Conservation (phyloP, 2,797 vertebrate genomes). For the Rousettus madagascariensis region DNA sequence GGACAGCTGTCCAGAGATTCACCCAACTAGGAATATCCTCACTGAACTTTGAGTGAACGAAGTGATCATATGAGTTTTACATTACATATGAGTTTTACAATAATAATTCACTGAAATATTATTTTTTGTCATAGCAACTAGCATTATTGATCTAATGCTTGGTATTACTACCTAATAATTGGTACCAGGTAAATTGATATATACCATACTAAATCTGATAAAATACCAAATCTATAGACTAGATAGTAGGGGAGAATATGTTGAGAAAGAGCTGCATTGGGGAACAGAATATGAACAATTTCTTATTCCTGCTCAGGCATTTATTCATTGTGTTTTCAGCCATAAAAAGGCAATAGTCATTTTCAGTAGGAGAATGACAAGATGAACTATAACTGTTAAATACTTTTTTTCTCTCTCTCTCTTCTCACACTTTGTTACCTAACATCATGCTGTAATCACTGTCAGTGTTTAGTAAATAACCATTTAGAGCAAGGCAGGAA, state of each 20-base stretch:
- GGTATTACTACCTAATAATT: not conserved
- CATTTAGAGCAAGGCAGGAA: not conserved
- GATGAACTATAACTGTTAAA: not conserved
- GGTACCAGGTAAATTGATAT: not conserved
- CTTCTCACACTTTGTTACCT: not conserved
- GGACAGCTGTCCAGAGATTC: not conserved
- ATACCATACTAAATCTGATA: not conserved
- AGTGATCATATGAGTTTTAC: not conserved
- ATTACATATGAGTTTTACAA: too few species aligned
- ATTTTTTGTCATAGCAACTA: not conserved
- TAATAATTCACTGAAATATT: not conserved
- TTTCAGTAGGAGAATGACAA: not conserved
- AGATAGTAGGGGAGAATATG: not conserved
- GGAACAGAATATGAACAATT: not conserved
- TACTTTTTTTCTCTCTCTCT: not conserved
- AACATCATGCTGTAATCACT: not conserved
- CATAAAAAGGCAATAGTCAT: not conserved
- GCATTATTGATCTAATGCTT: not conserved
- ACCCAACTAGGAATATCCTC: not conserved
- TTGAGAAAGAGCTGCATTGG: not conserved
- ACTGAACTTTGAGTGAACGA: not conserved
- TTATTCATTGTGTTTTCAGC: not conserved
- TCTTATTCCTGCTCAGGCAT: not conserved
- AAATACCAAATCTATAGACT: not conserved
- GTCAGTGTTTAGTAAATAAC: not conserved